Conservation (phyloP, 2,888 invertebrate genomes). For the Coelopa pilipes region DNA sequence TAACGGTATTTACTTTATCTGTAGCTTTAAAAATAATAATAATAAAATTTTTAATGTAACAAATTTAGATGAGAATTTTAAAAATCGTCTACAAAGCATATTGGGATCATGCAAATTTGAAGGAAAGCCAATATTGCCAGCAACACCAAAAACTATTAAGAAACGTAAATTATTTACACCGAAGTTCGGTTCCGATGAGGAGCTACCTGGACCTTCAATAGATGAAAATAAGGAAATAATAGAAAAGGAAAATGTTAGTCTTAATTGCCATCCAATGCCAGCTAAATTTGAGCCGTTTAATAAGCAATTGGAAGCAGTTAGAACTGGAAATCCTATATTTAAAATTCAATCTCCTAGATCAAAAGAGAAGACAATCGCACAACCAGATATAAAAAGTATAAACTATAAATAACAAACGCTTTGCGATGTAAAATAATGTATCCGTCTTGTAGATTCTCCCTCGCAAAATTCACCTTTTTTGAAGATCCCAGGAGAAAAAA, state of each 20-base stretch:
- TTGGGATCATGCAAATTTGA: conserved; percentile 52
- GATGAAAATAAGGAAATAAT: conserved; percentile 25
- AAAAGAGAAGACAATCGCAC: neutral
- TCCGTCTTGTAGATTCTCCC: no score
- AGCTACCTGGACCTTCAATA: neutral
- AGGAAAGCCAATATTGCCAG: conserved; percentile 54
- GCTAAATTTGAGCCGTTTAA: conserved; percentile 50
- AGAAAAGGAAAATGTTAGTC: conserved; percentile 39
- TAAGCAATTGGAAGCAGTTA: conserved; percentile 54
- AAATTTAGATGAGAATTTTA: conserved; percentile 50
- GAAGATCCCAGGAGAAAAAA: no score
- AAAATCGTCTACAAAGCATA: conserved; percentile 54
- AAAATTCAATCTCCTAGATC: conserved; percentile 43
- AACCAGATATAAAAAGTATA: conserved; percentile 20
- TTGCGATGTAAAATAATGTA: neutral
- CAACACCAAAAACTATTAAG: conserved; percentile 44
- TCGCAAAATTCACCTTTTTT: no score
- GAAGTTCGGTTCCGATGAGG: conserved; percentile 53
- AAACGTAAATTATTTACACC: conserved; percentile 63
- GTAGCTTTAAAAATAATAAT: neutral
- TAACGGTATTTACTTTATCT: conserved; percentile 45
- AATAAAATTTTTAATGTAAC: no score
- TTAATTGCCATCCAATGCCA: conserved; percentile 44
- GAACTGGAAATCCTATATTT: conserved; percentile 52
- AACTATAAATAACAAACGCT: neutral